Evolutionary conservation across 2,888 invertebrate genomes (phyloP), one percentile per base, ranked within the genome.

Genomic region (Ecdyonurus torrentis): DNA sequence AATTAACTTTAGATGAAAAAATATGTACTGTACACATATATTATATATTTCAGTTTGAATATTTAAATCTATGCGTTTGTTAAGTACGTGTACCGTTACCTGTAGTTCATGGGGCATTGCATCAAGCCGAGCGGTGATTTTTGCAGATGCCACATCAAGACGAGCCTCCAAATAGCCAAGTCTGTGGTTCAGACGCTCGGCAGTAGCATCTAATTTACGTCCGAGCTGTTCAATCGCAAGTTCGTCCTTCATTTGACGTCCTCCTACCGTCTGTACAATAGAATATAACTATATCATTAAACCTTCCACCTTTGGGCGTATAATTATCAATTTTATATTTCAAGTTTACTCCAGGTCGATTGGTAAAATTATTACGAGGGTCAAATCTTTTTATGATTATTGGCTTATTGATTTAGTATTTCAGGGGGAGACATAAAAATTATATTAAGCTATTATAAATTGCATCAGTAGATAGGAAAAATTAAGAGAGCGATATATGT

Each of bases 171-270:
- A 69, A 66, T 73, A 74, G 25, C 70, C 70, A 50, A 77, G 64
- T 65, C 72, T 71, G 64, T 76, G 74, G 60, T 71, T 73, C 22
- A 77, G 68, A 61, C 75, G 70, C 61, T 78, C 77, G 64, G 75
- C 76, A 37, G 72, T 69, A 2, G 71, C 69, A 66, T 77, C 77
- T 15, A 77, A 69, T 69, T 76, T 77, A 64, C 74, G 70, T 58
- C 70, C 68, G 20, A 73, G 67, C 64, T 75, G 74, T 5, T 75
- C 76, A 62, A 70, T 73, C 37, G 70, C 66, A 37, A 76, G 68
- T 61, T 77, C 75, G 64, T 76, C 74, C 67, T 75, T 77, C 67
- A 75, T 73, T 65, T 74, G 74, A 65, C 72, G 71, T 60, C 73
- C 72, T 68, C 73, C 75, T 61, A 75, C 72, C 62, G 74, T 74